Evolutionary conservation across 2,113 vertebrate genomes (phyloP).

Genomic region (Thalassoma bifasciatum): DNA sequence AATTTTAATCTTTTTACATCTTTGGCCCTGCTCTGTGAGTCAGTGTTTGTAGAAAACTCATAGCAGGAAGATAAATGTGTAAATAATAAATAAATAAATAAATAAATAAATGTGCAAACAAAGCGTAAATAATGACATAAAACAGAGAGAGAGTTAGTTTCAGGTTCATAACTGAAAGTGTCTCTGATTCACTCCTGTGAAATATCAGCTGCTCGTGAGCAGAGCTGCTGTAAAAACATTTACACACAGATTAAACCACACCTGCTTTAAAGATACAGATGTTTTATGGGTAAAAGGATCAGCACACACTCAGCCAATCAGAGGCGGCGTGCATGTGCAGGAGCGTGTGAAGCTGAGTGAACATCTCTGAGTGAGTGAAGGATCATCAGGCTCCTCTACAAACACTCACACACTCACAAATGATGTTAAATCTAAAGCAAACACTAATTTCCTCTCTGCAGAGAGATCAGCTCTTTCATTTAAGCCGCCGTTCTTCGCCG

Average conservation of each 20-base stretch:
- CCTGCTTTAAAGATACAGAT: neutral
- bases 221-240: neutral
- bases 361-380: neutral
- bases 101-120: neutral
- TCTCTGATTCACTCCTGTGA: too few relatives aligned
- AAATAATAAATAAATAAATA: too few relatives aligned
- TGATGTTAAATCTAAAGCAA: conserved; percentile 29
- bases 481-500: neutral
- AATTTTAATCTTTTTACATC: too few relatives aligned
- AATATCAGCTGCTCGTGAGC: neutral
- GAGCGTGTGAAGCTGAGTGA: too few relatives aligned
- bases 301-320: too few relatives aligned
- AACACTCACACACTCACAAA: conserved; percentile 12
- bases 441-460: conserved; percentile 5
- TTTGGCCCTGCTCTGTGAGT: too few relatives aligned
- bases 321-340: too few relatives aligned
- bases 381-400: conserved; percentile 19
- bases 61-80: too few relatives aligned
- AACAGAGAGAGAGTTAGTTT: too few relatives aligned
- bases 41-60: too few relatives aligned
- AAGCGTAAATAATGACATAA: neutral
- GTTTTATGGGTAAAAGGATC: neutral
- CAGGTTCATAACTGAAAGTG: too few relatives aligned
- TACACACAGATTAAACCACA: neutral
- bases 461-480: conserved; percentile 25